Base-by-base conservation (phyloP, 1,140 invertebrate species). In the Brachionus rotundiformis region DNA sequence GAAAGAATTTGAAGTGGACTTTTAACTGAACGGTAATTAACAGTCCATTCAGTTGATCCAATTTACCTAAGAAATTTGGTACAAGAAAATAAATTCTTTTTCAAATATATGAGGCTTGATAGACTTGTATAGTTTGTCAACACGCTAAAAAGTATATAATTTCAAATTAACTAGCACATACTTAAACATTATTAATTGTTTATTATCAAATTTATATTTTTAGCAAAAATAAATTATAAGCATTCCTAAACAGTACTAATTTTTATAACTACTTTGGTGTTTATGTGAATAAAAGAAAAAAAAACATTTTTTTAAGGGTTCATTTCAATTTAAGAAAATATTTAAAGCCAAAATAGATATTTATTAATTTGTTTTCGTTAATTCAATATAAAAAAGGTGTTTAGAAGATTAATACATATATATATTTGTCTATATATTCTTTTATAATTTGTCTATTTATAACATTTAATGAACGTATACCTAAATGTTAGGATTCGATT, bases 161-260 rank as follows among this genome's bases (percentile, higher is more conserved):
- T 19, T 54, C 47, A n/a, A 54, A 54, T 54, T 19, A 54, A 54
- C 47, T 54, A 54, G 19, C 19, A 54, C 4, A 54, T 19, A 54
- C 47, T 54, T 23, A 54, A 19, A 54, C 16, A 54, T 41, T 54
- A 54, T 54, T 54, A 54, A 54, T 54, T 54, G 47, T 54, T 54
- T 54, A 54, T 54, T 54, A 54, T 19, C 23, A 16, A 54, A 54
- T 54, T 54, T 11, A n/a, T n/a, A n/a, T n/a, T n/a, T n/a, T n/a
- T n/a, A n/a, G n/a, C n/a, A 41, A 41, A 41, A 41, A 41, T 41
- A 41, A 41, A 41, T 41, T 41, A 23, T 25, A 3, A 19, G 19
- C 19, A 54, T 54, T 54, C n/a, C 47, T 54, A 19, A 19, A 54
- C 47, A 54, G 47, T 54, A 19, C 19, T 19, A 19, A 19, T 54